Percentiles rank a stretch among this genome's conserved stretches.
phyloP scores from a whole-genome alignment of 2,888 invertebrate species.

The Drosophila prostipennis region DNA sequence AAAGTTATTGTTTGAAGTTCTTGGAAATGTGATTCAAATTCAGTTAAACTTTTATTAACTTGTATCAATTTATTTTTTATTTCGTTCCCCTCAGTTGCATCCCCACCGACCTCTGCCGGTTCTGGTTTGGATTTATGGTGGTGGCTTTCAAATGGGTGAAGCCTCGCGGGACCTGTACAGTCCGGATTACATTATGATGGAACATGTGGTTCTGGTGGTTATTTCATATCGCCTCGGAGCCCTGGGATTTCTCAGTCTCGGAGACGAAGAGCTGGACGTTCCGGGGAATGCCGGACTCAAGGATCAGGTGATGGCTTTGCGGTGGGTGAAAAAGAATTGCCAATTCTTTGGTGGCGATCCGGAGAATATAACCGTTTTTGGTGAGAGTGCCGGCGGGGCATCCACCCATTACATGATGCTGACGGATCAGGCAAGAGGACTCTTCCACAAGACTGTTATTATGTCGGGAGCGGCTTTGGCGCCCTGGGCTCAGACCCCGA shows the following conservation, averaged over 20 bases:
- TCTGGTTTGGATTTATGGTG: slow-evolving; percentile 85
- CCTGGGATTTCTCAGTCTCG: slow-evolving; percentile 84
- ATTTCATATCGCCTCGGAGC: slow-evolving; percentile 85
- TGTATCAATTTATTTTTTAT: neutral
- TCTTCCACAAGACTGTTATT: slow-evolving; percentile 82
- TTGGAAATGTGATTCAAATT: no score
- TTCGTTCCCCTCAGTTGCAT: slow-evolving; percentile 62
- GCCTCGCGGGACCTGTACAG: slow-evolving; percentile 84
- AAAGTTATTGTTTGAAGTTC: neutral
- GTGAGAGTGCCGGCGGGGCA: slow-evolving; percentile 85
- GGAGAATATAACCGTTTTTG: slow-evolving; percentile 85
- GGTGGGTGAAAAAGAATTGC: slow-evolving; percentile 85
- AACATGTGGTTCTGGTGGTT: slow-evolving; percentile 85
- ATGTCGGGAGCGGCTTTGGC: slow-evolving; percentile 82
- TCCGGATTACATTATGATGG: slow-evolving; percentile 85
- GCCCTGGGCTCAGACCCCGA: slow-evolving; percentile 81
- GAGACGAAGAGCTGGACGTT: slow-evolving; percentile 84
- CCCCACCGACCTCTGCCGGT: slow-evolving; percentile 82
- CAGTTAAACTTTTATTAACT: neutral
- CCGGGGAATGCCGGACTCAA: slow-evolving; percentile 86
- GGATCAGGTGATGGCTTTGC: slow-evolving; percentile 85
- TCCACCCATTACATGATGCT: slow-evolving; percentile 85
- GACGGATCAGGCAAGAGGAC: slow-evolving; percentile 84
- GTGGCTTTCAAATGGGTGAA: slow-evolving; percentile 85
- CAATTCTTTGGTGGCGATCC: slow-evolving; percentile 85